A percentile compares a stretch with the other conserved stretches of the same genome.
Evolutionary conservation across 2,113 vertebrate species (phyloP).

Genomic region (Haemorhous mexicanus): DNA sequence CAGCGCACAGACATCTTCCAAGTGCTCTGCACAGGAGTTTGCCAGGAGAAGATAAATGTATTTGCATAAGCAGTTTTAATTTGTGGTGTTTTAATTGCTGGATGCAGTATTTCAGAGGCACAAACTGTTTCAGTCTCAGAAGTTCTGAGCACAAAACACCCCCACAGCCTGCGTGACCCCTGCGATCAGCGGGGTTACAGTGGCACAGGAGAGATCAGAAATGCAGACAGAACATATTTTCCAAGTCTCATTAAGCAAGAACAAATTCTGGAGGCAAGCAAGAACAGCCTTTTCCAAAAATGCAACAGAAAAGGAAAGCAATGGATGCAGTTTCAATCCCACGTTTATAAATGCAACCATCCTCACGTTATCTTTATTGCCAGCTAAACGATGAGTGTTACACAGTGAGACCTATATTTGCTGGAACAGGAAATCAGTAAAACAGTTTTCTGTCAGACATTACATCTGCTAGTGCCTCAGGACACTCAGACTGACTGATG

Average conservation of each 20-base stretch:
- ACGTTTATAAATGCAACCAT: not conserved
- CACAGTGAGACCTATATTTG: not conserved
- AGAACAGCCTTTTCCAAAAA: not conserved
- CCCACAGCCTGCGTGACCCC: fast-evolving
- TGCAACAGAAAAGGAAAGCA: not conserved
- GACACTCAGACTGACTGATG: slow-evolving; percentile 31
- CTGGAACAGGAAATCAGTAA: slow-evolving; percentile 17
- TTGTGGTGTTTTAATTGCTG: not conserved
- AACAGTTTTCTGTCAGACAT: slow-evolving; percentile 47
- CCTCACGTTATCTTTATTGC: not conserved
- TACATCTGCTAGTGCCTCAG: slow-evolving; percentile 21
- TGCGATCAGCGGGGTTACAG: not conserved
- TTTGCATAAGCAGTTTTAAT: not conserved
- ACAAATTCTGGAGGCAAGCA: not conserved
- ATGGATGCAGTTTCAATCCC: not conserved
- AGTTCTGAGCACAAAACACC: not conserved
- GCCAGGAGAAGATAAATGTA: not conserved
- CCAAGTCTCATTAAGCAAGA: not conserved
- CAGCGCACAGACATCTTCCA: not conserved
- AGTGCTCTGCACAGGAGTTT: not conserved
- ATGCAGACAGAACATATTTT: not conserved
- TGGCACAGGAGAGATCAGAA: not conserved
- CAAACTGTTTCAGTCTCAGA: not conserved
- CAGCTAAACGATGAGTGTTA: not conserved
- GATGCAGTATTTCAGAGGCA: not conserved